Conservation (phyloP, 2,888 invertebrate species). For the Peribatodes rhomboidaria region DNA sequence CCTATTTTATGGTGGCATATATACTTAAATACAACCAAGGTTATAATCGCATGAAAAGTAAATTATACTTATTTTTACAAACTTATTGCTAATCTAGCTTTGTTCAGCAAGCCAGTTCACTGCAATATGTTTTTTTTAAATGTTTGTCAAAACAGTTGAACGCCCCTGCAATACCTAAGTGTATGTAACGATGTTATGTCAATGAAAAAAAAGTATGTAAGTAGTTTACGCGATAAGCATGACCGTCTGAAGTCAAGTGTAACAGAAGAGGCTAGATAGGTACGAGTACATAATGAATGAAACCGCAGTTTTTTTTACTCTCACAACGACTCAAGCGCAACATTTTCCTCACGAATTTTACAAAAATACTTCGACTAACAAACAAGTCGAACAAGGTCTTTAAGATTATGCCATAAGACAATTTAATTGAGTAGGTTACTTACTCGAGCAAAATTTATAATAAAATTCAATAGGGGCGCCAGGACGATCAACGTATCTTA, state of each 20-base stretch:
- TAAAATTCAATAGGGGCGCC: slow-evolving; percentile 11
- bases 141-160: slow-evolving; percentile 21
- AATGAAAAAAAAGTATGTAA: slow-evolving; percentile 25
- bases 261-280: slow-evolving; percentile 15
- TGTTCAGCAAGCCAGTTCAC: no score
- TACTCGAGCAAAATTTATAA: background rate
- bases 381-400: background rate
- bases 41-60: no score
- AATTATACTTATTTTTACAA: no score
- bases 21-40: no score
- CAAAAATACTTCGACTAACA: background rate
- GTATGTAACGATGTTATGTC: slow-evolving; percentile 31
- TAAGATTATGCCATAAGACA: background rate
- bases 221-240: slow-evolving; percentile 27
- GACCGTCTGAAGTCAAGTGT: slow-evolving; percentile 30
- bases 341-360: background rate
- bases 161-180: slow-evolving; percentile 15
- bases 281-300: slow-evolving; percentile 5
- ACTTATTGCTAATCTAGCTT: no score
- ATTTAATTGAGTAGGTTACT: background rate
- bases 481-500: slow-evolving; percentile 8
- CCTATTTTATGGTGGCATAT: no score
- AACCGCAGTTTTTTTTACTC: slow-evolving; percentile 11
- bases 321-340: background rate
- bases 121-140: background rate